Evolutionary conservation across 2,888 invertebrate species (phyloP), one percentile per base, ranked within the genome.

Genomic region (Listrodromus nycthemerus): DNA sequence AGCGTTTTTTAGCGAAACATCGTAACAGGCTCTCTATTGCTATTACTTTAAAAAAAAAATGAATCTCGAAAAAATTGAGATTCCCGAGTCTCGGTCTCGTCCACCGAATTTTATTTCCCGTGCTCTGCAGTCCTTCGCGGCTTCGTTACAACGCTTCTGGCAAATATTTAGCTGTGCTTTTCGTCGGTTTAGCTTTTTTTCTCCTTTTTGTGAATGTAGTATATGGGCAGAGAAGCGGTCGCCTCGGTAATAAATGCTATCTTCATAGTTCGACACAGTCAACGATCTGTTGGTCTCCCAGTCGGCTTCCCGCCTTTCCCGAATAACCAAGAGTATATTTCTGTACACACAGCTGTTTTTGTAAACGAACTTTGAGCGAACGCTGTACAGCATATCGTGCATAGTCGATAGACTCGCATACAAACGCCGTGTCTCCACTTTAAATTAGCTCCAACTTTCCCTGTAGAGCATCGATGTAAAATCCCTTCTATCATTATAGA

Each of bases 201-300:
- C 63, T 65, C 55, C 37, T 65, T 19, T 41, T 33, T 7, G n/a
- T 74, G 55, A 70, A 45, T 33, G 16, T 50, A 70, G 58, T 73
- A 27, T 61, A 45, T 80, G 27, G 45, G 71, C 41, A 71, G 58
- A 55, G 58, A 55, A 45, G 55, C 13, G 58, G 55, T 77, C 61
- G 77, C 80, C 80, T 80, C 80, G 73, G 80, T 67, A 80, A 80
- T 69, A 84, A 84, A 84, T 80, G 65, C 78, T 74, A 78, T 80
- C 77, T 70, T 69, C 69, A 74, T 74, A 66, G 66, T 77, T 73
- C 63, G 65, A 69, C 65, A 67, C 33, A 37, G 50, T 58, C 45
- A 16, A 19, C 27, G 65, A 79, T 41, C 67, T 69, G 63, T 66
- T 73, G 58, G 66, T 55, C 70, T 70, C 66, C 55, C 61, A 30